A percentile compares a stretch with the other conserved stretches of the same genome.
Conservation (phyloP, 53 echinoderm and acorn worm species). For the Holothuria scabra region DNA sequence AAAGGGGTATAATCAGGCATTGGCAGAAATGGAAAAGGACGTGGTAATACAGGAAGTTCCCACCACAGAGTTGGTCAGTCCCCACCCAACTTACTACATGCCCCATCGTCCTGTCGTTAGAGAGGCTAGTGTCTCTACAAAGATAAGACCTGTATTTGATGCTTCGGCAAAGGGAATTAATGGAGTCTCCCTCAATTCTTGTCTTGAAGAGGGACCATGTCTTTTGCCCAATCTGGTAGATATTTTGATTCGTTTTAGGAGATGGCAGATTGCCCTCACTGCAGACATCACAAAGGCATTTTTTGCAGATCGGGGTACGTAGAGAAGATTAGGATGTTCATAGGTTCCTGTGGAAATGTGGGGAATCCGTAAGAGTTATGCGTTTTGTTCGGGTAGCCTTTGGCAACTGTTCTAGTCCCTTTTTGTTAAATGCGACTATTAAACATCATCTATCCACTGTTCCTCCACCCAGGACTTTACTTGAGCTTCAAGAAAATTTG, state of each 20-base stretch:
- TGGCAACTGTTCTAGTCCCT: not conserved
- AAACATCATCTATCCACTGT: not conserved
- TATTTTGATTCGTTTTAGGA: not conserved
- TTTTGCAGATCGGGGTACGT: not conserved
- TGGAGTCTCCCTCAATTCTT: not conserved
- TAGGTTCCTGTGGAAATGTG: not conserved
- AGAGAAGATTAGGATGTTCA: not conserved
- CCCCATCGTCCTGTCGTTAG: not conserved
- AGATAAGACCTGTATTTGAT: not conserved
- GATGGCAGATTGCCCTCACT: not conserved
- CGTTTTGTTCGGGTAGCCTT: not conserved
- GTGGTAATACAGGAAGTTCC: not conserved
- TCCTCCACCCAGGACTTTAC: not conserved
- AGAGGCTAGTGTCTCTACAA: not conserved
- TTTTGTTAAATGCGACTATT: not conserved
- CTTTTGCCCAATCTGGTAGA: not conserved
- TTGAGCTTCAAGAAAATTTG: not conserved
- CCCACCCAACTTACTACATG: not conserved
- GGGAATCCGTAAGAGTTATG: conserved; percentile 5
- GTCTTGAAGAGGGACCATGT: conserved; percentile 9
- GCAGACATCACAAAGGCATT: not conserved
- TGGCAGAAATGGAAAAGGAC: conserved; percentile 10
- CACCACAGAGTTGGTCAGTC: not conserved
- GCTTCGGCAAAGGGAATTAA: conserved; percentile 8
- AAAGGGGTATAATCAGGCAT: conserved; percentile 6